phyloP scores from a whole-genome alignment of 2,113 vertebrate species.

The Colius striatus region DNA sequence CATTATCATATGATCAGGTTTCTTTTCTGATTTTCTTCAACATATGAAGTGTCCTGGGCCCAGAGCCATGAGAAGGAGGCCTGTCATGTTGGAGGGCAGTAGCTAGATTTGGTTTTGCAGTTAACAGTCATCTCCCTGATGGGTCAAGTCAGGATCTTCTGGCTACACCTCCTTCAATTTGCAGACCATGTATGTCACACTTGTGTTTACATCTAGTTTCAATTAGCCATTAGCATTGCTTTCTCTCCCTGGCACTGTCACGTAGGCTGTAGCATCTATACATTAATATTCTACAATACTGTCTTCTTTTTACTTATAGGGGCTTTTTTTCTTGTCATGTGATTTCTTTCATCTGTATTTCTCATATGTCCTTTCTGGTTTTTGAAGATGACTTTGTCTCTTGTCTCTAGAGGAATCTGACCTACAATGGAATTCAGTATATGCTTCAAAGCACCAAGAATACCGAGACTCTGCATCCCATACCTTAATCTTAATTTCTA shows the following conservation, averaged over 20 bases:
- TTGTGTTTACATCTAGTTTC: background rate
- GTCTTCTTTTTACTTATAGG: background rate
- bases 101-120: background rate
- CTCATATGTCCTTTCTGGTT: background rate
- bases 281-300: background rate
- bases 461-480: background rate
- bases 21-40: background rate
- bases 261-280: background rate
- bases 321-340: background rate
- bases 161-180: background rate
- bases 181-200: accelerated
- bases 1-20: accelerated
- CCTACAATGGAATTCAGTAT: background rate
- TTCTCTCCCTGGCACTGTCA: background rate
- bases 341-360: background rate
- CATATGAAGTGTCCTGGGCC: background rate
- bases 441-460: background rate
- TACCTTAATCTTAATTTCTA: background rate
- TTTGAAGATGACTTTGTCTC: background rate
- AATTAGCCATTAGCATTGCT: background rate
- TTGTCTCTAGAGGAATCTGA: background rate
- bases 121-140: background rate
- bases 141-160: background rate
- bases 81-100: background rate
- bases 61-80: background rate